Base-by-base conservation (phyloP, 2,888 invertebrate species). In the Melipona beecheii region DNA sequence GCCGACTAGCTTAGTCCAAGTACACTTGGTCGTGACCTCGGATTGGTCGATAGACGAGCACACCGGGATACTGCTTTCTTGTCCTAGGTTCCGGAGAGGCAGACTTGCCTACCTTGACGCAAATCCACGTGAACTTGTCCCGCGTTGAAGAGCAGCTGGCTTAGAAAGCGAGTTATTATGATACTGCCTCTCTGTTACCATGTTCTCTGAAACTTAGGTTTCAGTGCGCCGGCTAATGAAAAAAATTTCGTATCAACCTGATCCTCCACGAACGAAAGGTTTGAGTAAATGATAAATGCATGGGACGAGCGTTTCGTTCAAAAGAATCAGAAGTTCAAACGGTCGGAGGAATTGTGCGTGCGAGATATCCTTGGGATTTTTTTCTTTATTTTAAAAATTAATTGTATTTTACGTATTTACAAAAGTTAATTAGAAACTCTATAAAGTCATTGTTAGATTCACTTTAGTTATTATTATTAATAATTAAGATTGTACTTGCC, bases 21-120 rank as follows among this genome's bases (percentile, higher is more conserved):
- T 86, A 84, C 60, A 31, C 83, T 84, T 82, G 78, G 75, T 88
- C 87, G 87, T 88, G 90, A 89, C 87, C 90, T 90, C 87, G 86
- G 88, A 87, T 90, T 72, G 78, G 58, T 86, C 83, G 85, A 89
- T 86, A 85, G 78, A 86, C 82, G 81, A 85, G 86, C 81, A 69
- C 43, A 66, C 75, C 60, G 64, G 70, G 78, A 50, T 80, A 75
- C 78, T 78, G 84, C 65, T 81, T 77, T 72, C 87, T 90, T 87
- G 86, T 78, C 90, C 76, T 84, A 87, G 86, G 86, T 90, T 86
- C 87, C 76, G 81, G 84, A 75, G 84, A 75, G 78, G 62, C 71
- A 36, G 76, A 87, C 80, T 82, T 70, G 85, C 68, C 85, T 87
- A 75, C 80, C 85, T 87, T 74, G 78, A 83, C 77, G 87, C 78